A percentile compares a stretch with the other conserved stretches of the same genome.
Conservation (phyloP, 2,888 invertebrate species). For the Trisateles emortualis region DNA sequence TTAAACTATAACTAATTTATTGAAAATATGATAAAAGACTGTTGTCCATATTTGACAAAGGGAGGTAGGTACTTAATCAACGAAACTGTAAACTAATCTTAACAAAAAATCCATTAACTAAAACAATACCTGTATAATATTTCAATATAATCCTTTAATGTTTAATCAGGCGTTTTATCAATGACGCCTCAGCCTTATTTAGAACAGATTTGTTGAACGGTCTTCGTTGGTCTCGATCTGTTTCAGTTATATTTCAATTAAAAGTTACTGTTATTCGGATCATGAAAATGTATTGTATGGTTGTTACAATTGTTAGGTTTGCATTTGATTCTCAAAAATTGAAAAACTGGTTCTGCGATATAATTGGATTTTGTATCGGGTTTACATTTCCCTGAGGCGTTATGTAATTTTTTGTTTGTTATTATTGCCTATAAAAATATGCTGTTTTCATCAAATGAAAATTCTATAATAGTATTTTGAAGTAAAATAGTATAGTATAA, state of each 20-base stretch:
- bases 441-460: too few species aligned
- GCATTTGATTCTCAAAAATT: constrained; percentile 1
- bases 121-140: too few species aligned
- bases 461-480: too few species aligned
- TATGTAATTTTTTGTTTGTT: too few species aligned
- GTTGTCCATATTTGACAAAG: too few species aligned
- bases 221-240: constrained; percentile 37
- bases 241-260: constrained; percentile 58
- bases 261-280: constrained; percentile 42
- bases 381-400: neutral
- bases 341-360: neutral
- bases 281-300: constrained; percentile 10
- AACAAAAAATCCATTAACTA: too few species aligned
- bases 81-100: too few species aligned
- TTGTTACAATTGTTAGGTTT: constrained; percentile 6
- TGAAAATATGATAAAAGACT: too few species aligned
- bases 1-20: too few species aligned
- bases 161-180: neutral
- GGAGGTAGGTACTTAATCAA: too few species aligned
- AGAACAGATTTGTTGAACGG: constrained; percentile 9
- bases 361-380: neutral
- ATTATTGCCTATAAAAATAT: too few species aligned
- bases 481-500: too few species aligned
- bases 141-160: neutral
- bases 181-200: neutral